A percentile compares a stretch with the other conserved stretches of the same genome.
Evolutionary conservation across 35 echinoderm and acorn worm genomes (phyloP).

Genomic region (Acanthaster planci): DNA sequence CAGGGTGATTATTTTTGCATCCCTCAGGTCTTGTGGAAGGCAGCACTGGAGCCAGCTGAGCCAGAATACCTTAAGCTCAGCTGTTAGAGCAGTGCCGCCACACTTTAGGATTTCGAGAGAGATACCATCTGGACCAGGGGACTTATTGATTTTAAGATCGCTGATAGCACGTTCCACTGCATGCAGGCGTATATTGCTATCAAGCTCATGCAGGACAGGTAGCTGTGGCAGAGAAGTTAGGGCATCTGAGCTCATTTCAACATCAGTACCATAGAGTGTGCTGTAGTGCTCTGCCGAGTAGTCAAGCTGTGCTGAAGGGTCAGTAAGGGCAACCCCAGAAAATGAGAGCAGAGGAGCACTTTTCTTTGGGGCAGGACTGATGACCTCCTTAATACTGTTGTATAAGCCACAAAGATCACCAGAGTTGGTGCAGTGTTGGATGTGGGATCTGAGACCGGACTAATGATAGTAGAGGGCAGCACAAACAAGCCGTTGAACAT

Average conservation of each 20-base stretch:
- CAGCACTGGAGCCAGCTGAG: neutral
- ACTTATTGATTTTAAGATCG: constrained; percentile 28
- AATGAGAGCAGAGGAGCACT: neutral
- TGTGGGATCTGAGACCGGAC: neutral
- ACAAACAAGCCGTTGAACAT: neutral
- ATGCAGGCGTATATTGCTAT: neutral
- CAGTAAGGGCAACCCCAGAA: neutral
- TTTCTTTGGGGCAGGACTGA: constrained; percentile 31
- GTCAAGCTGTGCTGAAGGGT: constrained; percentile 5
- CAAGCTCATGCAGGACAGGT: constrained; percentile 22
- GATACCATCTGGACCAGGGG: constrained; percentile 25
- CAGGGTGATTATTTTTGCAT: constrained; percentile 47
- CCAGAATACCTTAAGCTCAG: neutral
- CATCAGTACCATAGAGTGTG: constrained; percentile 24
- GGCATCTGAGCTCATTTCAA: neutral
- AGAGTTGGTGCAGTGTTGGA: constrained; percentile 6
- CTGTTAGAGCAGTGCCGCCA: neutral
- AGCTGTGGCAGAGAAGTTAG: neutral
- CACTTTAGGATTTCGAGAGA: constrained; percentile 12
- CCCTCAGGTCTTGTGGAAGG: constrained; percentile 49
- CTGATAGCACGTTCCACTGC: constrained; percentile 23
- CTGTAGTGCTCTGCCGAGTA: constrained; percentile 23
- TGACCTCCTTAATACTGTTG: constrained; percentile 33
- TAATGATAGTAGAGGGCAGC: neutral
- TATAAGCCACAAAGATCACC: constrained; percentile 30